Conservation (phyloP, 2,888 invertebrate genomes). For the Syrphus vitripennis region DNA sequence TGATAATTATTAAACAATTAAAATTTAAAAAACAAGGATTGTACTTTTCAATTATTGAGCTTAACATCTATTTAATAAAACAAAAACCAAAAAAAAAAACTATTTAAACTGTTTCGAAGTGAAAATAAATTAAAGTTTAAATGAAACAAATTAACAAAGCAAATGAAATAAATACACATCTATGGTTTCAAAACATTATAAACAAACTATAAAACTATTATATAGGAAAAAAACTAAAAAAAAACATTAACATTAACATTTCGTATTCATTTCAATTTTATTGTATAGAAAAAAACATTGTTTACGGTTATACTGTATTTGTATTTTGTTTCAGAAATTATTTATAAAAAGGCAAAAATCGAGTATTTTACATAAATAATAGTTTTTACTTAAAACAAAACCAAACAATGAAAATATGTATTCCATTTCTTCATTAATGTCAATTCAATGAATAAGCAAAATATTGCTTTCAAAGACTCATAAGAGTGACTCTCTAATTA, state of each 20-base stretch:
- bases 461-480: neutral
- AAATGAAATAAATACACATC: slow-evolving; percentile 64
- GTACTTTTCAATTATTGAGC: slow-evolving; percentile 63
- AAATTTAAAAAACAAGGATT: slow-evolving; percentile 7
- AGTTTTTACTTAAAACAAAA: neutral
- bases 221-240: slow-evolving; percentile 27
- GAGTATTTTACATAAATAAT: slow-evolving; percentile 15
- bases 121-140: slow-evolving; percentile 26
- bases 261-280: slow-evolving; percentile 36
- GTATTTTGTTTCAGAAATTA: neutral
- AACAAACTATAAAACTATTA: slow-evolving; percentile 60
- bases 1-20: slow-evolving; percentile 22
- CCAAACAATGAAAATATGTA: slow-evolving; percentile 12
- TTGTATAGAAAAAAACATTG: slow-evolving; percentile 4
- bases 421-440: slow-evolving; percentile 51
- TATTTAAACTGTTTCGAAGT: slow-evolving; percentile 16
- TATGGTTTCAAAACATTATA: slow-evolving; percentile 66
- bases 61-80: slow-evolving; percentile 55
- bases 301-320: slow-evolving; percentile 17
- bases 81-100: neutral
- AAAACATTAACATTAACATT: slow-evolving; percentile 33
- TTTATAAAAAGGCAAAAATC: slow-evolving; percentile 35
- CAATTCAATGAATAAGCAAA: slow-evolving; percentile 45
- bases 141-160: slow-evolving; percentile 47
- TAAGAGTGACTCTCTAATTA: slow-evolving; percentile 14